These are phyloP conservation scores for Disparrhopalites patrizii DNA, from an alignment of 2,888 invertebrate genomes.

Conservation along the genomic window DNA sequence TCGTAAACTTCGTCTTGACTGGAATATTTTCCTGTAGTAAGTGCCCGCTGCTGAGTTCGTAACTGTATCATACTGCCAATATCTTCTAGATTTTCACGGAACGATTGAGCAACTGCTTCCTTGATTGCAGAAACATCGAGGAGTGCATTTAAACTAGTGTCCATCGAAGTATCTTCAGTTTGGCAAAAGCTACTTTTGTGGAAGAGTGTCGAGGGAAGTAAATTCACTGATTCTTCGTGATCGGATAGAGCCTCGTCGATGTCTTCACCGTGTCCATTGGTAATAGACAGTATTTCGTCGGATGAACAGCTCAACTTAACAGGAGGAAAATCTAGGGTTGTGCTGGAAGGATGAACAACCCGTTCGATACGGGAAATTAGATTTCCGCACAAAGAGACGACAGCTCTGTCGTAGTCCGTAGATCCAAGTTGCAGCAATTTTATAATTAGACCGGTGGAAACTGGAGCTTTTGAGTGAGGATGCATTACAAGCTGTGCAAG, in stretches of 20 bases:
- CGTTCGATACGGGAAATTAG: not conserved
- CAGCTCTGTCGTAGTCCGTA: not conserved
- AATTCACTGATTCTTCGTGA: not conserved
- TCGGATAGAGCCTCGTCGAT: not conserved
- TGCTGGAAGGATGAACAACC: conserved; percentile 12
- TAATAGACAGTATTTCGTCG: not conserved
- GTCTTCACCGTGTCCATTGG: not conserved
- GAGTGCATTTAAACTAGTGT: not conserved
- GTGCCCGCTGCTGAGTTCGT: not conserved
- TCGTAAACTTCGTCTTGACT: not conserved
- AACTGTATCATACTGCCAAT: not conserved
- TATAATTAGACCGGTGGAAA: conserved; percentile 13
- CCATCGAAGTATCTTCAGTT: not conserved
- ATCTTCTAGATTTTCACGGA: conserved; percentile 9
- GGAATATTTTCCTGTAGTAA: not conserved
- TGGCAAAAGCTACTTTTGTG: not conserved
- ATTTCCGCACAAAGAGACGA: not conserved
- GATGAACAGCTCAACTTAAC: no score
- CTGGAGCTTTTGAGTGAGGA: conserved; percentile 11
- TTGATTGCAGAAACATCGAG: not conserved
- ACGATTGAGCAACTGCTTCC: conserved; percentile 8
- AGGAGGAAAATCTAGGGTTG: conserved; percentile 16
- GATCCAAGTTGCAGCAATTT: conserved; percentile 10
- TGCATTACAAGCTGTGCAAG: not conserved
- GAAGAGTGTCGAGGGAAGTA: not conserved